These are phyloP conservation scores for Nycticebus coucang DNA, from an alignment of 2,113 vertebrate species.

Conservation along the genomic window DNA sequence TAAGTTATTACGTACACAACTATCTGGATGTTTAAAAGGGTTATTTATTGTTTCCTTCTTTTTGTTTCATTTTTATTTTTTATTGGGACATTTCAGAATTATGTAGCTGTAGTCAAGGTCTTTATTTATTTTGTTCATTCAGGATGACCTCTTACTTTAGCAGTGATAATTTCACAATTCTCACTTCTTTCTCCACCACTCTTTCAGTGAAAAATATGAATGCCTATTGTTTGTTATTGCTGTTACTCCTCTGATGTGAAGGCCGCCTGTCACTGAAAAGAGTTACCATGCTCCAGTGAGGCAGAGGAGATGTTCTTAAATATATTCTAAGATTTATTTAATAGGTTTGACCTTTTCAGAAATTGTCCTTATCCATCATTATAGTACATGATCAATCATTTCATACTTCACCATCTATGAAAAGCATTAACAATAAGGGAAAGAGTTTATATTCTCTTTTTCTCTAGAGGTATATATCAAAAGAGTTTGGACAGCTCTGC, in stretches of 20 bases:
- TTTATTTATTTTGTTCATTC: constrained; percentile 67
- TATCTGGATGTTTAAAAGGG: background rate
- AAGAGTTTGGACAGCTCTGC: constrained; percentile 55
- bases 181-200: constrained; percentile 10
- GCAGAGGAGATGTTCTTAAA: constrained; percentile 68
- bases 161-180: constrained; percentile 45
- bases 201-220: constrained; percentile 60
- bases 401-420: constrained; percentile 79
- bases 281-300: constrained; percentile 68
- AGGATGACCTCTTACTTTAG: constrained; percentile 61
- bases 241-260: constrained; percentile 66
- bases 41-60: background rate
- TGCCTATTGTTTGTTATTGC: constrained; percentile 62
- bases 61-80: constrained; percentile 48
- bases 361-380: constrained; percentile 87
- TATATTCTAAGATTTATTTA: constrained; percentile 84
- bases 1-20: background rate
- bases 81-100: constrained; percentile 60
- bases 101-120: constrained; percentile 65
- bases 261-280: constrained; percentile 79
- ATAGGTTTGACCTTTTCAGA: constrained; percentile 87
- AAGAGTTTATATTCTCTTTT: constrained; percentile 71
- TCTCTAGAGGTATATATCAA: constrained; percentile 62
- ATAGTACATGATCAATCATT: constrained; percentile 84
- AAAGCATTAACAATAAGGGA: constrained; percentile 74